Base-by-base conservation (phyloP, 2,113 vertebrate species). In the Rafetus swinhoei region DNA sequence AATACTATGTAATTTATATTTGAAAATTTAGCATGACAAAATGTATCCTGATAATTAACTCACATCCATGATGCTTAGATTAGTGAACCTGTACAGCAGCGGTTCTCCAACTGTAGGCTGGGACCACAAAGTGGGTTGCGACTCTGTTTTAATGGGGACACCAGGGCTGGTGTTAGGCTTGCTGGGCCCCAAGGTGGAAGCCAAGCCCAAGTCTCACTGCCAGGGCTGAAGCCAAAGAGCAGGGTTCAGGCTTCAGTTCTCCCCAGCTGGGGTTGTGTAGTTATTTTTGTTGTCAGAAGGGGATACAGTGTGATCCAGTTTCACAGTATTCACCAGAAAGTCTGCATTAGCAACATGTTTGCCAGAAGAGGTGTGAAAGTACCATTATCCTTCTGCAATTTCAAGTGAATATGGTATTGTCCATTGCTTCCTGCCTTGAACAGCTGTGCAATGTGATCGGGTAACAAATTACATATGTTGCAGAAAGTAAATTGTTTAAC, bases 381-480 rank as follows among this genome's bases (percentile, higher is more conserved):
- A 79, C 50, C 5, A 22, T 81, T 82, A 85, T 32, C 15, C 65
- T 90, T 16, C 84, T 94, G 83, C 92, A 88, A n/a, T 80, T 91
- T 84, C 72, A 45, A 45, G 72, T 76, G 52, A 92, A 57, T 69
- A 56, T 9, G 60, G 4, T 77, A 57, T n/a, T 82, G 6, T 50
- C 86, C 59, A 74, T 84, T 85, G n/a, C 76, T 93, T 90, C 72
- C 82, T 83, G 35, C n/a, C 81, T 54, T 0, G 7, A 93, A 92
- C 56, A 95, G 85, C 69, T 80, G 54, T 84, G 69, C 90, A 86
- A 90, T 32, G 53, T 79, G 90, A 89, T 90, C 21, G 59, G 92
- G 24, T 21, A 88, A 81, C 83, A 91, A 92, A 91, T 95, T 85
- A 84, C 69, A 93, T 94, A 85, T n/a, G 93, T 94, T 72, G 82